These are phyloP conservation scores for Branchipolynoe longqiensis DNA, from an alignment of 2,888 invertebrate species.

Conservation along the genomic window DNA sequence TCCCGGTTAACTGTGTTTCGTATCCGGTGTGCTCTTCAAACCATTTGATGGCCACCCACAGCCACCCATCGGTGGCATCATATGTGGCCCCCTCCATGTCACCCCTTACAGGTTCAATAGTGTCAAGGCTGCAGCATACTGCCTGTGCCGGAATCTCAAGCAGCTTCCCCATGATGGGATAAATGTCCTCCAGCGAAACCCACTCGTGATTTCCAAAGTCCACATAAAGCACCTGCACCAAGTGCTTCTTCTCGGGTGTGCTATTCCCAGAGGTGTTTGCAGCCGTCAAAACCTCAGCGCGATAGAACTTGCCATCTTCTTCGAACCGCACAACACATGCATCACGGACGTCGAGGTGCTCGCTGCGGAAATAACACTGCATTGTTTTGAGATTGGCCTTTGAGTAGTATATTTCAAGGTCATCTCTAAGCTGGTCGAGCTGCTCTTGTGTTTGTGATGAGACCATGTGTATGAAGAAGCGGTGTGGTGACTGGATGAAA, in stretches of 20 bases:
- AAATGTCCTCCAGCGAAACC: slow-evolving; percentile 86
- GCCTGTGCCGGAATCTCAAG: slow-evolving; percentile 84
- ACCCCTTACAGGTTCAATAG: neutral
- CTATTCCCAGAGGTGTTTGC: neutral
- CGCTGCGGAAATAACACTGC: slow-evolving; percentile 7
- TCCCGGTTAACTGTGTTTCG: neutral
- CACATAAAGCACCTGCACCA: slow-evolving; percentile 87
- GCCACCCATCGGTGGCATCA: slow-evolving; percentile 29
- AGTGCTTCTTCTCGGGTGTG: neutral
- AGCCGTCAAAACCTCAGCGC: slow-evolving; percentile 86
- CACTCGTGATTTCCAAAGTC: slow-evolving; percentile 94
- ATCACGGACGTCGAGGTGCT: neutral
- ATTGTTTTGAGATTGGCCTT: neutral
- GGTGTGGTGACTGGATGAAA: slow-evolving; percentile 72
- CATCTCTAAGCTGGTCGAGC: neutral
- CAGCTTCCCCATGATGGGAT: slow-evolving; percentile 88
- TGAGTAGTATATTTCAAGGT: slow-evolving; percentile 62
- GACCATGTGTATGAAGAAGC: slow-evolving; percentile 74
- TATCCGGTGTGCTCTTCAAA: slow-evolving; percentile 33
- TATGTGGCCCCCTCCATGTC: neutral
- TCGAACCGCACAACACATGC: slow-evolving; percentile 87
- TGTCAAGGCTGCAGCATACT: slow-evolving; percentile 34
- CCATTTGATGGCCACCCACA: neutral
- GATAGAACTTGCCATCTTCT: slow-evolving; percentile 90
- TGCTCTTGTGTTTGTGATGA: neutral